Evolutionary conservation across 2,113 vertebrate genomes (phyloP), one percentile per base, ranked within the genome.

Genomic region (Pitta sordida): DNA sequence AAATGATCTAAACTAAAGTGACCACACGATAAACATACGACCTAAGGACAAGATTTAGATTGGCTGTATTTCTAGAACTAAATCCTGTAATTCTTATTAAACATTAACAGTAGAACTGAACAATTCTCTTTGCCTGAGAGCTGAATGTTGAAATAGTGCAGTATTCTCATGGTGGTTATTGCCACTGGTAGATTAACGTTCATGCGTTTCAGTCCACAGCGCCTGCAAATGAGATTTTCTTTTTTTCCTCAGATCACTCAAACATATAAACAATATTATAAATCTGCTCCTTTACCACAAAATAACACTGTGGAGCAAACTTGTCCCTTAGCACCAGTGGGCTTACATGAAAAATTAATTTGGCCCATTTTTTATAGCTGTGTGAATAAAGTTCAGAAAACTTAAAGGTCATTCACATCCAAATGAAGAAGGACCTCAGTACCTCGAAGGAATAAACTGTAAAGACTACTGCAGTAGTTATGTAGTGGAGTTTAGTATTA

Each of bases 201-300:
- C 58, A 64, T 0, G 1, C 4, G 39, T 96, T 92, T 97, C 92
- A 90, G 91, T 91, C 91, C 92, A 94, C 49, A 96, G 95, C 79
- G 83, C 70, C 86, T 68, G 93, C 96, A 96, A 97, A 96, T 92
- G 46, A 94, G 95, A 86, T 76, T n/a, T 46, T 36, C 80, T 43
- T 23, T 88, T 80, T 91, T 82, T 78, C 74, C 82, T 92, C 90
- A 88, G 67, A 92, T 87, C 89, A 71, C 88, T 88, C 91, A 95
- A 70, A 95, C 48, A 41, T 75, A 89, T 88, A 34, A 96, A 63
- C 67, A 87, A 48, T 68, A 43, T 91, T 92, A 90, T 92, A 93
- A 76, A 90, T 88, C 90, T 86, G 29, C 75, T 90, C 65, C 86
- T 59, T 44, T 83, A 49, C 77, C 73, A 41, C 91, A 88, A 34